Evolutionary conservation across 2,888 invertebrate species (phyloP).

Genomic region (Monopis laevigella): DNA sequence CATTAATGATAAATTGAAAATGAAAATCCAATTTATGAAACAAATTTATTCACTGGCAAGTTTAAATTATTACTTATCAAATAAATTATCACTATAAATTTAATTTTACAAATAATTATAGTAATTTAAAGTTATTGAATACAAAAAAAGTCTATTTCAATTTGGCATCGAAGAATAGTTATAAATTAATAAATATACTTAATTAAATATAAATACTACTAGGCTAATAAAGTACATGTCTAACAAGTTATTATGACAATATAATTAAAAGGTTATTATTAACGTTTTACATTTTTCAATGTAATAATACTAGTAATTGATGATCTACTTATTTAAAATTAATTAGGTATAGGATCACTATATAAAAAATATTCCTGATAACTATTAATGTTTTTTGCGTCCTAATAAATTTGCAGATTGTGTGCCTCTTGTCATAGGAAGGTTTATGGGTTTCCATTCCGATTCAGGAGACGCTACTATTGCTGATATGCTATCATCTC

Average conservation of each 20-base stretch:
- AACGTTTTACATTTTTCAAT: too few species aligned
- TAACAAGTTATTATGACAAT: too few species aligned
- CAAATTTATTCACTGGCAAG: constrained; percentile 5
- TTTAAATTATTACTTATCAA: background rate
- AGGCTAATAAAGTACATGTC: too few species aligned
- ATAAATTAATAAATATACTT: constrained; percentile 3
- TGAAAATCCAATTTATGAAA: background rate
- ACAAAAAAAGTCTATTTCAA: constrained; percentile 24
- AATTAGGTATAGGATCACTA: too few species aligned
- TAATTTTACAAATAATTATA: background rate
- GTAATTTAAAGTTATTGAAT: background rate
- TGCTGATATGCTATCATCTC: constrained; percentile 40
- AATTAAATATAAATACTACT: too few species aligned
- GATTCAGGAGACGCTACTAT: constrained; percentile 45
- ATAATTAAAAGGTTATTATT: too few species aligned
- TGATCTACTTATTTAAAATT: too few species aligned
- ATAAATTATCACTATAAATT: background rate
- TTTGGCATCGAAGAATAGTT: constrained; percentile 32
- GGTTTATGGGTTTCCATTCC: constrained; percentile 61
- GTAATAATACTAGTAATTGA: too few species aligned
- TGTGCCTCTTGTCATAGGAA: constrained; percentile 33
- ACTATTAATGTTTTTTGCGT: constrained; percentile 29
- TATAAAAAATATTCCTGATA: background rate
- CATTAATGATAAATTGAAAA: background rate
- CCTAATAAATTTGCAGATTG: constrained; percentile 26